A percentile compares a stretch with the other conserved stretches of the same genome.
Evolutionary conservation across 1,140 invertebrate genomes (phyloP).

Genomic region (Papilio glaucus): DNA sequence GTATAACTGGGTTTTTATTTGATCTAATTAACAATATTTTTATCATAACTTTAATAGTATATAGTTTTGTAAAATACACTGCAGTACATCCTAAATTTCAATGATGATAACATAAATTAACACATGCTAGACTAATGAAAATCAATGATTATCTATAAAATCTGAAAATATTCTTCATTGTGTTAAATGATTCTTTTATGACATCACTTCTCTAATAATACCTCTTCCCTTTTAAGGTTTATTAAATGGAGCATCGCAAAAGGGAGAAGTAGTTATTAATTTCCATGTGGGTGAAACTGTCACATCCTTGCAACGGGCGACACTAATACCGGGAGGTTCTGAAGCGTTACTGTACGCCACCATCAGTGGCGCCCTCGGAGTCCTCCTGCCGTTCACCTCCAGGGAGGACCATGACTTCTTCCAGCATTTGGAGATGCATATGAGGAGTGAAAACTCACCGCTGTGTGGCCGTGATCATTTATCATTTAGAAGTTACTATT

Average conservation of each 20-base stretch:
- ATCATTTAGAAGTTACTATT: slow-evolving; percentile 98
- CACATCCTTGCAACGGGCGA: slow-evolving; percentile 96
- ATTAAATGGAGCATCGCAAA: slow-evolving; percentile 98
- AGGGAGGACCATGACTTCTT: slow-evolving; percentile 99
- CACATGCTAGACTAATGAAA: slow-evolving; percentile 84
- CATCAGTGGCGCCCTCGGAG: slow-evolving; percentile 96
- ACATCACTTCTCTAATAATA: neutral
- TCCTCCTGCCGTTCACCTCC: slow-evolving; percentile 98
- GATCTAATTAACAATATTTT: too few relatives aligned
- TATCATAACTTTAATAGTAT: too few relatives aligned
- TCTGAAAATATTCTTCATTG: slow-evolving; percentile 52
- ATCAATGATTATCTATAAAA: slow-evolving; percentile 69
- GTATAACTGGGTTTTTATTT: too few relatives aligned
- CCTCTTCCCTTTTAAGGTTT: slow-evolving; percentile 83
- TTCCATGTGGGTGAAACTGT: slow-evolving; percentile 99
- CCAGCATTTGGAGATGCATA: slow-evolving; percentile 99
- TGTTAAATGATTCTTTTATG: slow-evolving; percentile 7
- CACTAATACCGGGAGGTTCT: slow-evolving; percentile 97
- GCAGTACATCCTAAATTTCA: neutral
- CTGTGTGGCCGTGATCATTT: slow-evolving; percentile 98
- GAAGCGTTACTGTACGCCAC: slow-evolving; percentile 98
- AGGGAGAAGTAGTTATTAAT: slow-evolving; percentile 95
- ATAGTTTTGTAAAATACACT: too few relatives aligned
- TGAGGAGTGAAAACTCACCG: slow-evolving; percentile 98
- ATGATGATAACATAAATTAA: slow-evolving; percentile 74